phyloP scores from a whole-genome alignment of 2,113 vertebrate genomes.

The Prionailurus bengalensis region DNA sequence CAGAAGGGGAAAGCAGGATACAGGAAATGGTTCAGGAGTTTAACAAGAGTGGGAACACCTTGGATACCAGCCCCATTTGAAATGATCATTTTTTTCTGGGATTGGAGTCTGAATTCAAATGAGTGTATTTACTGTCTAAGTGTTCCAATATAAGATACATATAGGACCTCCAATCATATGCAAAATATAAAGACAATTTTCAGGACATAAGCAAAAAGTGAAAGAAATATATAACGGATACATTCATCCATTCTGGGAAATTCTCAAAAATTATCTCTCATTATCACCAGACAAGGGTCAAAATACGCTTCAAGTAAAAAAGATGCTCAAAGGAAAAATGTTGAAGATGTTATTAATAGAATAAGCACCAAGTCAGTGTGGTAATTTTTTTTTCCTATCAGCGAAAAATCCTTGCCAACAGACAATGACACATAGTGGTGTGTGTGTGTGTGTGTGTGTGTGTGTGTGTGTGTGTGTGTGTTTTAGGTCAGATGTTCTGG shows the following conservation, averaged over 20 bases:
- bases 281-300: background rate
- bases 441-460: too few relatives aligned
- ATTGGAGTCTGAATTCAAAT: background rate
- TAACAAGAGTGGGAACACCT: background rate
- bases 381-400: slow-evolving; percentile 48
- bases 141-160: background rate
- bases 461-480: too few relatives aligned
- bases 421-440: slow-evolving; percentile 26
- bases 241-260: slow-evolving; percentile 4
- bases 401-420: slow-evolving; percentile 56
- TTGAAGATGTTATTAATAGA: slow-evolving; percentile 35
- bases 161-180: background rate
- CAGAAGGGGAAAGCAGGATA: background rate
- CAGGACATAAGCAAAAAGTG: background rate
- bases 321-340: slow-evolving; percentile 52
- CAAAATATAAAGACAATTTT: background rate
- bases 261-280: background rate
- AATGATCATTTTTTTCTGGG: background rate
- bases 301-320: slow-evolving; percentile 50
- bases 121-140: background rate
- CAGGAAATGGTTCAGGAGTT: background rate
- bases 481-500: slow-evolving; percentile 65
- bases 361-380: background rate
- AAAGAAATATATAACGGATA: background rate
- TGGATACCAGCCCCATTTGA: background rate